Evolutionary conservation across 2,888 invertebrate genomes (phyloP).

Genomic region (Scaeva pyrastri): DNA sequence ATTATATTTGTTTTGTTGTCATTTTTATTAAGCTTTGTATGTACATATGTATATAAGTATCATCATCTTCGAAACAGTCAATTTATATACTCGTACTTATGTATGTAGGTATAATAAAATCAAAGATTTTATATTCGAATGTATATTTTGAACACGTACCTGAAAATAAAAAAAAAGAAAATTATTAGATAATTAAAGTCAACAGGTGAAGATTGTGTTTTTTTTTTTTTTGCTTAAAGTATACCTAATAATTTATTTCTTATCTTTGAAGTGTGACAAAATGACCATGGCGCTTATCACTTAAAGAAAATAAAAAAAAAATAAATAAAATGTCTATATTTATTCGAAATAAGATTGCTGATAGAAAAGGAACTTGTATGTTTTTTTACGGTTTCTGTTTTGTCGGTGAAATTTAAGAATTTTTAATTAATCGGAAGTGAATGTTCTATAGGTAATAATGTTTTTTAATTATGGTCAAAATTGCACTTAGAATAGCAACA

Average conservation of each 20-base stretch:
- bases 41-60: background rate
- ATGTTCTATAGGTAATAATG: too few species aligned
- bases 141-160: constrained; percentile 2
- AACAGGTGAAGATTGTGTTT: constrained; percentile 16
- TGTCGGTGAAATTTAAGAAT: too few species aligned
- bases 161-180: constrained; percentile 28
- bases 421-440: too few species aligned
- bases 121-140: background rate
- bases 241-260: constrained; percentile 10
- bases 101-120: background rate
- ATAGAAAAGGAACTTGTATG: background rate
- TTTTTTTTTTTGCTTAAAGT: constrained; percentile 2
- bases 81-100: background rate
- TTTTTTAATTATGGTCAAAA: too few species aligned
- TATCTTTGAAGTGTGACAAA: constrained; percentile 38
- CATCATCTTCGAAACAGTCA: background rate
- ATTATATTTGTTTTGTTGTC: constrained; percentile 2
- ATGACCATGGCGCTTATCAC: constrained; percentile 21
- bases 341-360: constrained; percentile 1
- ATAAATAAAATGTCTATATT: background rate
- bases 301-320: background rate
- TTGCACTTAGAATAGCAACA: too few species aligned
- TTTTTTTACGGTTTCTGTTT: too few species aligned
- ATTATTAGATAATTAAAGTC: constrained; percentile 27
- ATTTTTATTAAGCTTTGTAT: background rate